Evolutionary conservation across 2,888 invertebrate species (phyloP).

Genomic region (Entomobrya multifasciata): DNA sequence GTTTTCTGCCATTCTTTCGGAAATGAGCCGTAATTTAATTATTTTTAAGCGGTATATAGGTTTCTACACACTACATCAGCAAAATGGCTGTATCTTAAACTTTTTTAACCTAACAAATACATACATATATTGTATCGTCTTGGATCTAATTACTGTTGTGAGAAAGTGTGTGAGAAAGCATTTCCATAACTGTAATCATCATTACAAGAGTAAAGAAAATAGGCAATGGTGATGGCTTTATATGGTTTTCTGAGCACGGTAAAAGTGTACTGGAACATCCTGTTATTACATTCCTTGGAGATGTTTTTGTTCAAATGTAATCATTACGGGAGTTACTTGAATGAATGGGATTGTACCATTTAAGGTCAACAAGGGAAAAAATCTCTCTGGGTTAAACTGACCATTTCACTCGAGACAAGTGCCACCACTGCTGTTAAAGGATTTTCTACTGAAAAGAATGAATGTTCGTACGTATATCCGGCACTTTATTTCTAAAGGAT

Average conservation of each 20-base stretch:
- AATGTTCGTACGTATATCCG: background rate
- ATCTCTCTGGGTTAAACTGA: conserved; percentile 22
- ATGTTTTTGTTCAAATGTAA: background rate
- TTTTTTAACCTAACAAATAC: no score
- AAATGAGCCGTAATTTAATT: no score
- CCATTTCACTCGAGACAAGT: conserved; percentile 22
- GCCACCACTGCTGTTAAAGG: background rate
- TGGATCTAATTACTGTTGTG: conserved; percentile 13
- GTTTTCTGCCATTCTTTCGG: no score
- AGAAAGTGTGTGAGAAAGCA: background rate
- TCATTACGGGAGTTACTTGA: background rate
- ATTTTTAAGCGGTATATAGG: no score
- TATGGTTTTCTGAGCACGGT: no score
- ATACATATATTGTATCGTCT: background rate
- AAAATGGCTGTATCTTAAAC: no score
- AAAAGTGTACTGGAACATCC: no score
- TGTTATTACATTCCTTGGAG: background rate
- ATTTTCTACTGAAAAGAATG: background rate
- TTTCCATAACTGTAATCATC: no score
- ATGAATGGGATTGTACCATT: conserved; percentile 23
- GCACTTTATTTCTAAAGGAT: conserved; percentile 34
- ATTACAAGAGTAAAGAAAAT: no score
- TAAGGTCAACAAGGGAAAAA: conserved; percentile 38
- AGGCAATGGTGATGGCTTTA: no score
- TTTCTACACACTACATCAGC: no score